These are phyloP conservation scores for Conus canariensis DNA, from an alignment of 2,888 invertebrate species.

Conservation along the genomic window DNA sequence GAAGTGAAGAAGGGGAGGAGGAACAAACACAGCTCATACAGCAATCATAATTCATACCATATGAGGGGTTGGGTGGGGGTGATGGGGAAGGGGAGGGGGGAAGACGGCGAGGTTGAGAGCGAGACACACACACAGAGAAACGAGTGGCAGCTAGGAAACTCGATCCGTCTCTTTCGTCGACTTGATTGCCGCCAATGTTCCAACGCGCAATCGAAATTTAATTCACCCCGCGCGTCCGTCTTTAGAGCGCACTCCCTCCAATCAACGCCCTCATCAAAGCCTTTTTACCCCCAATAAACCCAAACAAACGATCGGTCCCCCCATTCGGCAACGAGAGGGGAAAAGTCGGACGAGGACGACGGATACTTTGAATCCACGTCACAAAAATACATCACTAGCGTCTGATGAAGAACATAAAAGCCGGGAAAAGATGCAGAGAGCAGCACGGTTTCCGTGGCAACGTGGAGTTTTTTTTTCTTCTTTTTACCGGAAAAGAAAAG, in stretches of 20 bases:
- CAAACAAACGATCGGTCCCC: not conserved
- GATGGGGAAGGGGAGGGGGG: too few relatives aligned
- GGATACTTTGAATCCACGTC: not conserved
- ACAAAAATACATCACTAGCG: slow-evolving; percentile 7
- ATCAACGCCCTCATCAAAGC: slow-evolving; percentile 8
- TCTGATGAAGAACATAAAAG: not conserved
- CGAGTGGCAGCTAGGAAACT: not conserved
- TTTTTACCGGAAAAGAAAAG: not conserved
- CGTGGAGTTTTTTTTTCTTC: not conserved
- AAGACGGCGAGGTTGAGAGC: not conserved
- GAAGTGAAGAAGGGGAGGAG: too few relatives aligned
- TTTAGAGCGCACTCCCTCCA: not conserved
- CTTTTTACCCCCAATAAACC: slow-evolving; percentile 9
- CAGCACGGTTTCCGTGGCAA: not conserved
- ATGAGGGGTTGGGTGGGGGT: too few relatives aligned
- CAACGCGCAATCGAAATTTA: not conserved
- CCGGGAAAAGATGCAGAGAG: not conserved
- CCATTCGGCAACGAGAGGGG: not conserved
- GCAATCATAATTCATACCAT: too few relatives aligned
- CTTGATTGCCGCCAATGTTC: not conserved
- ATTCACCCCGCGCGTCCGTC: not conserved
- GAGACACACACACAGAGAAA: not conserved
- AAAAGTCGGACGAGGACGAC: not conserved
- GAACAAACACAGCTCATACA: too few relatives aligned
- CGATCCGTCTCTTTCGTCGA: not conserved